Percentiles rank a stretch among this genome's conserved stretches.
Conservation (phyloP, 2,113 vertebrate genomes). For the Tetrax tetrax region DNA sequence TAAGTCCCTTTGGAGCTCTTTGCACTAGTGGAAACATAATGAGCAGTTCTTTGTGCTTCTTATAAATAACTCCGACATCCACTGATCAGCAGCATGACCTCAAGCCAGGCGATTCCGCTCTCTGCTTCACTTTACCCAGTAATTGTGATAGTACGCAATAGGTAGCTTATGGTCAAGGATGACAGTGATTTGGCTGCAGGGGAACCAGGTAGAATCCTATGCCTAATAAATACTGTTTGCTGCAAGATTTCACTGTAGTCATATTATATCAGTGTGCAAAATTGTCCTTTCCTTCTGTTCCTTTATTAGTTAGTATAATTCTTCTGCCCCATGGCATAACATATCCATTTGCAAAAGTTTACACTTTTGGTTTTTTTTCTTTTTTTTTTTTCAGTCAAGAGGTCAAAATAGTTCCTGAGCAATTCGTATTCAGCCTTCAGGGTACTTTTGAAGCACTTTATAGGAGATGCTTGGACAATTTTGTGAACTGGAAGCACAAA, state of each 20-base stretch:
- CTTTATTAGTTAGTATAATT: background rate
- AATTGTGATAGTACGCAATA: background rate
- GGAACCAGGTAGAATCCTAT: background rate
- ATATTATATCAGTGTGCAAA: background rate
- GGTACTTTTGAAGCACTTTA: background rate
- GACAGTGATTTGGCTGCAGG: background rate
- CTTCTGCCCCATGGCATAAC: background rate
- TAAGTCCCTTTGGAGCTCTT: constrained; percentile 11
- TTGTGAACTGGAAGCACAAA: background rate
- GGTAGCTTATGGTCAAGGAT: background rate
- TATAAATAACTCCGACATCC: background rate
- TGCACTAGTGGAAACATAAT: background rate
- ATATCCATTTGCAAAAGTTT: background rate
- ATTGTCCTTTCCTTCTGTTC: background rate
- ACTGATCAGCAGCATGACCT: constrained; percentile 9
- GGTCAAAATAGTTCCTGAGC: background rate
- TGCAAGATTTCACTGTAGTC: background rate
- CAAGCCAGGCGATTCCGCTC: constrained; percentile 7
- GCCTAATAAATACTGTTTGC: constrained; percentile 11
- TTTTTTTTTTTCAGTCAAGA: background rate
- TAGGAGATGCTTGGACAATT: background rate
- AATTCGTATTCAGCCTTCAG: background rate
- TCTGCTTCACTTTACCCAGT: background rate
- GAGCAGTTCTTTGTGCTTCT: constrained; percentile 21
- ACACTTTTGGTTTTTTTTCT: background rate